A percentile compares a stretch with the other conserved stretches of the same genome.
These are phyloP conservation scores for Geothlypis trichas DNA, from an alignment of 2,113 vertebrate genomes.

Conservation along the genomic window DNA sequence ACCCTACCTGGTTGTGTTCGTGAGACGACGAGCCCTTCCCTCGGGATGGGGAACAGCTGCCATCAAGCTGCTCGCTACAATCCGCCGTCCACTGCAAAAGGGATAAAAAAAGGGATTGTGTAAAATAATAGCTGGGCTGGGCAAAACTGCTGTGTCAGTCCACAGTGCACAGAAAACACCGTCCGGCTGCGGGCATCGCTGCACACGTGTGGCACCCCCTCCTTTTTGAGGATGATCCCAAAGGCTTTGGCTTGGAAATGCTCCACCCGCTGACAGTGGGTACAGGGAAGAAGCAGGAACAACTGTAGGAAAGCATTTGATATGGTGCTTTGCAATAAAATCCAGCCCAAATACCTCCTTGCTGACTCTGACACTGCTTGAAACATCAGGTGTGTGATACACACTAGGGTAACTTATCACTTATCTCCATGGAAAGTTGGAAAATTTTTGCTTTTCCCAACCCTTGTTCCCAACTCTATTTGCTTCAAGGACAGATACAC, in stretches of 20 bases:
- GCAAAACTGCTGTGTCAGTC: slow-evolving; percentile 2
- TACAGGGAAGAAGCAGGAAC: not conserved
- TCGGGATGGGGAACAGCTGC: slow-evolving; percentile 85
- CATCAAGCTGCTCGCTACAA: slow-evolving; percentile 85
- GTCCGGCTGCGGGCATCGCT: not conserved
- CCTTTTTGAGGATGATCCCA: not conserved
- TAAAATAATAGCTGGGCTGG: slow-evolving; percentile 2
- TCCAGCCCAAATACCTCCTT: accelerated
- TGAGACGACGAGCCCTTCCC: slow-evolving; percentile 79
- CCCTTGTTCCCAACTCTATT: not conserved
- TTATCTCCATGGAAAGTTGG: not conserved
- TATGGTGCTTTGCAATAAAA: not conserved
- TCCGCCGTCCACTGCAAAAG: slow-evolving; percentile 90
- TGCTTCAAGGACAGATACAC: accelerated
- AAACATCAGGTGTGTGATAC: accelerated
- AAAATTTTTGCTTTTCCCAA: not conserved
- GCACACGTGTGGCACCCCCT: accelerated
- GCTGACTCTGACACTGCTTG: accelerated
- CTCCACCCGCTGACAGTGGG: not conserved
- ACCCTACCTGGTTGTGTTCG: slow-evolving; percentile 79
- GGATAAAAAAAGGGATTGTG: slow-evolving; percentile 26
- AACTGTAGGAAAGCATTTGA: not conserved
- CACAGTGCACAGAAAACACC: not conserved
- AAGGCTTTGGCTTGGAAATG: not conserved
- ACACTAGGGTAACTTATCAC: not conserved